Percentiles rank a stretch among this genome's conserved stretches.
These are phyloP conservation scores for Coelopa frigida DNA, from an alignment of 1,140 invertebrate species.

Conservation along the genomic window DNA sequence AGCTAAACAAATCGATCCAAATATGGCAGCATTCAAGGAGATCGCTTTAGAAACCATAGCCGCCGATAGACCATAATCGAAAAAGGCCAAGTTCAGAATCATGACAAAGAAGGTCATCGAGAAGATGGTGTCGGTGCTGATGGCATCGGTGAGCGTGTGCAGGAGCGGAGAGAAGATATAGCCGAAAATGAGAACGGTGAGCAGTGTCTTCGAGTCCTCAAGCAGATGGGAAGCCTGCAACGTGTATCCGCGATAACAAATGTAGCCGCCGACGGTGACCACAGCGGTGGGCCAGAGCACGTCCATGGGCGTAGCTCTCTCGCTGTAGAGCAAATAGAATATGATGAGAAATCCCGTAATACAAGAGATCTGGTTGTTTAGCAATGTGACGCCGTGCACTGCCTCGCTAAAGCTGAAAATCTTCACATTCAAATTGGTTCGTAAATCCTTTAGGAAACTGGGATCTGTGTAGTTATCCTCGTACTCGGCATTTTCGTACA, in stretches of 20 bases:
- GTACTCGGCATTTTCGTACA: conserved; percentile 79
- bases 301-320: conserved; percentile 54
- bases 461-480: conserved; percentile 88
- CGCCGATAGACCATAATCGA: conserved; percentile 80
- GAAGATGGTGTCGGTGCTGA: conserved; percentile 96
- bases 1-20: conserved; percentile 88
- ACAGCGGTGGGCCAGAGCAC: conserved; percentile 52
- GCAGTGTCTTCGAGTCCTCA: conserved; percentile 58
- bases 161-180: conserved; percentile 82
- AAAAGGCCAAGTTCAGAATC: conserved; percentile 79
- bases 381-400: conserved; percentile 61
- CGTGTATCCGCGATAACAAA: conserved; percentile 30
- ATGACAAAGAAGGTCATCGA: conserved; percentile 83
- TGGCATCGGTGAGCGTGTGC: conserved; percentile 91
- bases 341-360: conserved; percentile 68
- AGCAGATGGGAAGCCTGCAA: conserved; percentile 33
- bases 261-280: conserved; percentile 50
- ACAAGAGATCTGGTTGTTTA: conserved; percentile 68
- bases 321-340: conserved; percentile 66
- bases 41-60: conserved; percentile 76
- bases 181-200: conserved; percentile 75
- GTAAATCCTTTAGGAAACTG: conserved; percentile 75
- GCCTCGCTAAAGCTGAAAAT: conserved; percentile 61
- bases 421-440: conserved; percentile 73
- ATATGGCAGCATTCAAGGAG: conserved; percentile 84